These are phyloP conservation scores for Gyps fulvus DNA, from an alignment of 2,113 vertebrate species.

Conservation along the genomic window DNA sequence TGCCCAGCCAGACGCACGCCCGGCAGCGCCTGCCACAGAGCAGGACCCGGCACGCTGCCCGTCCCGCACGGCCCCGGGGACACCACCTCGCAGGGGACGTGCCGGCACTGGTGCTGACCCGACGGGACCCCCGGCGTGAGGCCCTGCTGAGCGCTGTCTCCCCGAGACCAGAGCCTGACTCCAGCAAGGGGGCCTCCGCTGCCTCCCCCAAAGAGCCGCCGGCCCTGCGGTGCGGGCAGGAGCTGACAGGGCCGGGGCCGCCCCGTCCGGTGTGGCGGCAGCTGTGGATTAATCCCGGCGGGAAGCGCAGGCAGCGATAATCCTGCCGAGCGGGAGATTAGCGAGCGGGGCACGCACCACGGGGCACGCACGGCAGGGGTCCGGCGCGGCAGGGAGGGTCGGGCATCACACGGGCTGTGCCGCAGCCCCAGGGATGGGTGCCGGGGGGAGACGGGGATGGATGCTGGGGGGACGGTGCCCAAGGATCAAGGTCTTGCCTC, in stretches of 20 bases:
- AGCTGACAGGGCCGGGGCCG: not conserved
- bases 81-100: rapidly evolving
- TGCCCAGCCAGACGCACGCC: not conserved
- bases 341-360: not conserved
- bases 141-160: not conserved
- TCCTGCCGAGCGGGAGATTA: not conserved
- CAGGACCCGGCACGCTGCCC: not conserved
- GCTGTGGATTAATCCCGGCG: not conserved
- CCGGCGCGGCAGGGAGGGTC: not conserved
- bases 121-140: rapidly evolving
- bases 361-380: not conserved
- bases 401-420: not conserved
- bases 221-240: rapidly evolving
- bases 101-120: not conserved
- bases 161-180: rapidly evolving
- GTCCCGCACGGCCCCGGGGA: rapidly evolving
- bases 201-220: not conserved
- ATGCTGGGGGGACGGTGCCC: not conserved
- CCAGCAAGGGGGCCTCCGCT: rapidly evolving
- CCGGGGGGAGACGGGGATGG: not conserved
- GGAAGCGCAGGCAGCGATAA: not conserved
- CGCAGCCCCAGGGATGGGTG: not conserved
- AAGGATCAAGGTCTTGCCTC: not conserved
- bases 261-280: not conserved
- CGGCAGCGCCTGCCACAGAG: not conserved